These are phyloP conservation scores for Egretta garzetta DNA, from an alignment of 2,113 vertebrate species.

Conservation along the genomic window DNA sequence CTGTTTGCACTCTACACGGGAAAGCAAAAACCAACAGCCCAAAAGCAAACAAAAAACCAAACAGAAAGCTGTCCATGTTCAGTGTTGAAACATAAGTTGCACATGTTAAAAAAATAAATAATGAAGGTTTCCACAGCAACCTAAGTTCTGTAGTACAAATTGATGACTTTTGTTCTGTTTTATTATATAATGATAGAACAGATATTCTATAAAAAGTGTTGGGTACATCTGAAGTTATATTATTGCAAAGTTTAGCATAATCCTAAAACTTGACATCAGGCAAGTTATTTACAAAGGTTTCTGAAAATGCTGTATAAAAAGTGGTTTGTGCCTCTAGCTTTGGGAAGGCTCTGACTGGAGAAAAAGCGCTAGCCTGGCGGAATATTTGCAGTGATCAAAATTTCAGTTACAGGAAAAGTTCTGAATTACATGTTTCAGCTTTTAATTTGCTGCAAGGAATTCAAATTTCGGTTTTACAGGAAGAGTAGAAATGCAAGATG, in stretches of 20 bases:
- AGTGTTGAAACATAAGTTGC: neutral
- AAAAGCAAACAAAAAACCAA: neutral
- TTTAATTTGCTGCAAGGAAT: neutral
- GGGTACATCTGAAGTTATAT: neutral
- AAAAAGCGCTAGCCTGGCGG: neutral
- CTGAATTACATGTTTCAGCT: neutral
- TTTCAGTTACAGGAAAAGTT: neutral
- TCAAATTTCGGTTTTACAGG: neutral
- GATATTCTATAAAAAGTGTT: slow-evolving; percentile 46
- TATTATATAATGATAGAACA: slow-evolving; percentile 67
- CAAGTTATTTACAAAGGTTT: neutral
- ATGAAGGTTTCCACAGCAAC: slow-evolving; percentile 73
- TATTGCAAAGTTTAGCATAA: neutral
- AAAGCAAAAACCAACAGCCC: neutral
- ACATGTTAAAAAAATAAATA: slow-evolving; percentile 57
- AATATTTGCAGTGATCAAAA: neutral
- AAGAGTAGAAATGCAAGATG: neutral
- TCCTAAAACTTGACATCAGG: neutral
- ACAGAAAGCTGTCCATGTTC: neutral
- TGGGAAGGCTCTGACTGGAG: neutral
- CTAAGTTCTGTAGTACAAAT: slow-evolving; percentile 39
- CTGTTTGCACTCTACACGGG: neutral
- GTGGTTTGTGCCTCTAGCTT: neutral
- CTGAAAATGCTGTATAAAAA: neutral
- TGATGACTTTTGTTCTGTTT: slow-evolving; percentile 56